phyloP scores from a whole-genome alignment of 2,113 vertebrate species.

The Odocoileus virginianus region DNA sequence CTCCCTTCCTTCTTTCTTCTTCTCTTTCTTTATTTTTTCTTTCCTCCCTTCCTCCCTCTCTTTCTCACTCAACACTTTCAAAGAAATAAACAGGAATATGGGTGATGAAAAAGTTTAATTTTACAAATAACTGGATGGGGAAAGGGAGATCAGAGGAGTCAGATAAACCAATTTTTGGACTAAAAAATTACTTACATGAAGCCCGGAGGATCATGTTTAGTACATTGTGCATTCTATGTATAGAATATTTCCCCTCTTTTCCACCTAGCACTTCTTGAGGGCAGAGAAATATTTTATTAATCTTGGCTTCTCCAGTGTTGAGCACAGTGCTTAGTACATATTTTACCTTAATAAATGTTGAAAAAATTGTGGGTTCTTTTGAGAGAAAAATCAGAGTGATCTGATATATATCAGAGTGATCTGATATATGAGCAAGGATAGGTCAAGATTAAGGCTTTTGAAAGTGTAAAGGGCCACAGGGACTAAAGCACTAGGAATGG shows the following conservation, averaged over 20 bases:
- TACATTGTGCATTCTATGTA: neutral
- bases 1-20: fast-evolving
- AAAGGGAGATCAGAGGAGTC: neutral
- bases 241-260: neutral
- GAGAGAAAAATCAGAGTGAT: neutral
- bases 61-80: neutral
- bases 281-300: neutral
- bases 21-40: neutral
- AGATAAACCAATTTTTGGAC: neutral
- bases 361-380: neutral
- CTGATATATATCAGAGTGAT: neutral
- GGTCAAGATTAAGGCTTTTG: neutral
- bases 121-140: neutral
- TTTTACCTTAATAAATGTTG: neutral
- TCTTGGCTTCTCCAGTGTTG: neutral
- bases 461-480: neutral
- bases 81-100: neutral
- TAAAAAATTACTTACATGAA: neutral
- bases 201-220: neutral
- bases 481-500: neutral
- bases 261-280: neutral
- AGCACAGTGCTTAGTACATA: neutral
- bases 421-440: neutral
- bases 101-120: neutral
- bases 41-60: neutral